A percentile compares a stretch with the other conserved stretches of the same genome.
Evolutionary conservation across 2,797 vertebrate species (phyloP).

Genomic region (Molothrus aeneus): DNA sequence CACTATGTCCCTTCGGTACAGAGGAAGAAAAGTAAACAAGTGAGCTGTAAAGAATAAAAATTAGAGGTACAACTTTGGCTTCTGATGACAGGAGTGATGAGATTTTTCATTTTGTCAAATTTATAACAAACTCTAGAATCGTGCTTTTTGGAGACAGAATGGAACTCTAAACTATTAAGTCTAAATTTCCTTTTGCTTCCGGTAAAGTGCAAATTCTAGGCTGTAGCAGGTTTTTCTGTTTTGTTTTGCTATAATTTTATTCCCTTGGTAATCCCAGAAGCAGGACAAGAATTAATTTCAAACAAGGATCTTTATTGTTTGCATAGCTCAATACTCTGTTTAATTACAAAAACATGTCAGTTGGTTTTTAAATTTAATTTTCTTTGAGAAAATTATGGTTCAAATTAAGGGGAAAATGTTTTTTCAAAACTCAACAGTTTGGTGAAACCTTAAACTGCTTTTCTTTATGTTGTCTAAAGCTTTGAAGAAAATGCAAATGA

Average conservation of each 20-base stretch:
- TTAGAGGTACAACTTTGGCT: background rate
- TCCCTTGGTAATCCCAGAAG: conserved; percentile 73
- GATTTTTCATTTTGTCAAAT: conserved; percentile 34
- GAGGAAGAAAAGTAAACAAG: background rate
- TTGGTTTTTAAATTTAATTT: conserved; percentile 71
- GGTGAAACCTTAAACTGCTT: conserved; percentile 37
- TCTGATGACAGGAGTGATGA: background rate
- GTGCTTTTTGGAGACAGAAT: background rate
- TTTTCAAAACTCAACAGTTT: conserved; percentile 62
- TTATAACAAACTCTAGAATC: conserved; percentile 23
- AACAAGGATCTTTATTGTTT: conserved; percentile 78
- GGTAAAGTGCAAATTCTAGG: conserved; percentile 59
- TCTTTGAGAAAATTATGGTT: conserved; percentile 75
- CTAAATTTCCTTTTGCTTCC: conserved; percentile 65
- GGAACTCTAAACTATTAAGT: conserved; percentile 33
- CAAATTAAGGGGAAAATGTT: conserved; percentile 68
- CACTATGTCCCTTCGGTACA: background rate
- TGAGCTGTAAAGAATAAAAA: background rate
- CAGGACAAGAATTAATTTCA: conserved; percentile 72
- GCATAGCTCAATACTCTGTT: conserved; percentile 67
- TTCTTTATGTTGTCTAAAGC: conserved; percentile 28
- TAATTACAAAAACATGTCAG: conserved; percentile 77
- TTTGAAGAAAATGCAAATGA: background rate
- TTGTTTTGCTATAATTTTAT: conserved; percentile 69
- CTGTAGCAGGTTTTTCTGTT: conserved; percentile 55